Evolutionary conservation across 2,888 invertebrate genomes (phyloP).

Genomic region (Oscheius sp.): DNA sequence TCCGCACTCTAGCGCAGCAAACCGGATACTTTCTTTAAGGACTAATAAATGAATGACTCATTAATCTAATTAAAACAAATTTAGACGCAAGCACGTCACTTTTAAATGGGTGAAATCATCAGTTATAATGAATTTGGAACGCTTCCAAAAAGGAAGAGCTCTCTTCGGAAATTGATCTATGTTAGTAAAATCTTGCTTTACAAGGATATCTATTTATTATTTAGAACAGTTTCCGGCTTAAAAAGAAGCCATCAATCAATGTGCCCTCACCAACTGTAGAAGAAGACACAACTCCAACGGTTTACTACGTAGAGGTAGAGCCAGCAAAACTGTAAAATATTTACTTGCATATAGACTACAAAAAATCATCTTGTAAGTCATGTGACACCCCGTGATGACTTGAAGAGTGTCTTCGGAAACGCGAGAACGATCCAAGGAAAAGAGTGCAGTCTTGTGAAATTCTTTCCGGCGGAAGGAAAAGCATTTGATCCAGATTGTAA

Average conservation of each 20-base stretch:
- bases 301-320: constrained; percentile 7
- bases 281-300: neutral
- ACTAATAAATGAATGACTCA: neutral
- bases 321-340: too few species aligned
- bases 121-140: neutral
- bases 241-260: too few species aligned
- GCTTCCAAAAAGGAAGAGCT: neutral
- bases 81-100: too few species aligned
- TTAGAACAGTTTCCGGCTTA: constrained; percentile 13
- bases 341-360: neutral
- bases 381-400: neutral
- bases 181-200: neutral
- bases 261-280: too few species aligned
- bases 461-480: constrained; percentile 36
- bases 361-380: neutral
- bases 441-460: constrained; percentile 22
- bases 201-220: neutral
- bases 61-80: neutral
- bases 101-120: neutral
- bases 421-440: neutral
- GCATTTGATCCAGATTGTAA: constrained; percentile 33
- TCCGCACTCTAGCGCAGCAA: neutral
- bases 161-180: constrained; percentile 14
- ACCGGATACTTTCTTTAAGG: neutral
- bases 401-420: constrained; percentile 12